These are phyloP conservation scores for Cossypha caffra DNA, from an alignment of 2,797 vertebrate species.

Conservation along the genomic window DNA sequence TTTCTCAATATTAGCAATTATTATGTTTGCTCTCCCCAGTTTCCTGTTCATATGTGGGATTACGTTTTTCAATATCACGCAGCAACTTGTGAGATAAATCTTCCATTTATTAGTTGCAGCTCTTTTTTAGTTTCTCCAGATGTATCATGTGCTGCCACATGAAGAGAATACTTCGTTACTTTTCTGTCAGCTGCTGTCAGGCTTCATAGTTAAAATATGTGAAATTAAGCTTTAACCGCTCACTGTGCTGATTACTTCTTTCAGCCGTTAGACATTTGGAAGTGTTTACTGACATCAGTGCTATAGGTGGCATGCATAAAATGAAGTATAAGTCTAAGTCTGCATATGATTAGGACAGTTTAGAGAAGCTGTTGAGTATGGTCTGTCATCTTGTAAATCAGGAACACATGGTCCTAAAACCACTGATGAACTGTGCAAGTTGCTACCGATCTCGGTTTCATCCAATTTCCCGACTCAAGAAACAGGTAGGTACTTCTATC, in stretches of 20 bases:
- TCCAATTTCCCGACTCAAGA: constrained; percentile 69
- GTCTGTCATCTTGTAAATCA: constrained; percentile 40
- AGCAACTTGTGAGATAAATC: background rate
- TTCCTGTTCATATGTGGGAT: background rate
- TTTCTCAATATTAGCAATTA: background rate
- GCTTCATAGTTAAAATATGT: background rate
- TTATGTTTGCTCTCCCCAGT: background rate
- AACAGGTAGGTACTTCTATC: constrained; percentile 65
- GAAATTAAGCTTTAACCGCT: background rate
- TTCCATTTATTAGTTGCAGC: background rate
- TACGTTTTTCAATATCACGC: background rate
- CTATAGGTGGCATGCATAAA: background rate
- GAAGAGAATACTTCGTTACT: background rate
- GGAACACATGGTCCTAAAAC: constrained; percentile 45
- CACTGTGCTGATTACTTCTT: background rate
- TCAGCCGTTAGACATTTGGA: background rate
- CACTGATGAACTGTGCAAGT: constrained; percentile 26
- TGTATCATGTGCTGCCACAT: background rate
- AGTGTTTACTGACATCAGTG: background rate
- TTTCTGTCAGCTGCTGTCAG: background rate
- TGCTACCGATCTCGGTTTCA: constrained; percentile 76
- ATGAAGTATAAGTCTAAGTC: background rate
- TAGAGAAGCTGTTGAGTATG: background rate
- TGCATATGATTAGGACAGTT: background rate
- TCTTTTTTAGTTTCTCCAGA: background rate